Conservation (phyloP, 2,797 vertebrate genomes). For the Notoglanidium macrostoma region DNA sequence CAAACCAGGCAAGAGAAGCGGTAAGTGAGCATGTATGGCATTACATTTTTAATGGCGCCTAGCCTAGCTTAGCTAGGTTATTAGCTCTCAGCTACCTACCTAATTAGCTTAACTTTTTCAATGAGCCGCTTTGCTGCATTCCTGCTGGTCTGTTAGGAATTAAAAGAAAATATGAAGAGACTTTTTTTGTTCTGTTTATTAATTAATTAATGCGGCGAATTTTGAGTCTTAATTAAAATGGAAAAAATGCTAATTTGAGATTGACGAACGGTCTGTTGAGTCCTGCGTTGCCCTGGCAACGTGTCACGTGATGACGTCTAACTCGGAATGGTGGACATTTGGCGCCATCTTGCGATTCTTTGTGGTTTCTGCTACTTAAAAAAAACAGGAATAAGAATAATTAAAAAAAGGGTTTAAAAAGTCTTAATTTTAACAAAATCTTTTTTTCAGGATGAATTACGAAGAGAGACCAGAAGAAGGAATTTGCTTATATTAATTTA, state of each 20-base stretch:
- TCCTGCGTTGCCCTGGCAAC: constrained; percentile 65
- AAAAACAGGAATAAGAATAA: background rate
- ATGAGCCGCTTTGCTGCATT: background rate
- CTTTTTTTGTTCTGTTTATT: background rate
- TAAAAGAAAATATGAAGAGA: background rate
- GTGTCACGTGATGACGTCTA: background rate
- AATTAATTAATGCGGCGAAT: background rate
- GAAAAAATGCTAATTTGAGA: background rate
- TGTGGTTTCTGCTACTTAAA: background rate
- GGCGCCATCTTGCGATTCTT: constrained; percentile 61
- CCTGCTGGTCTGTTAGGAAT: background rate
- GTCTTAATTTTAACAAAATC: background rate
- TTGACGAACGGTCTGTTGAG: constrained; percentile 34
- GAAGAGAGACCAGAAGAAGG: constrained; percentile 84
- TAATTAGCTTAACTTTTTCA: background rate
- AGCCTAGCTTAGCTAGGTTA: background rate
- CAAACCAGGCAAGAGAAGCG: constrained; percentile 83
- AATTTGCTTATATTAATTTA: constrained; percentile 90
- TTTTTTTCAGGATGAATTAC: constrained; percentile 79
- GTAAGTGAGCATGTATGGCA: constrained; percentile 71
- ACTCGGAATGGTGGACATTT: background rate
- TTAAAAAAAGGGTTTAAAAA: background rate
- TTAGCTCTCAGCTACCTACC: background rate
- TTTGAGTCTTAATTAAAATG: background rate
- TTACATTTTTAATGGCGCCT: background rate